Evolutionary conservation across 2,888 invertebrate genomes (phyloP).

Genomic region (Zaprionus obscuricornis): DNA sequence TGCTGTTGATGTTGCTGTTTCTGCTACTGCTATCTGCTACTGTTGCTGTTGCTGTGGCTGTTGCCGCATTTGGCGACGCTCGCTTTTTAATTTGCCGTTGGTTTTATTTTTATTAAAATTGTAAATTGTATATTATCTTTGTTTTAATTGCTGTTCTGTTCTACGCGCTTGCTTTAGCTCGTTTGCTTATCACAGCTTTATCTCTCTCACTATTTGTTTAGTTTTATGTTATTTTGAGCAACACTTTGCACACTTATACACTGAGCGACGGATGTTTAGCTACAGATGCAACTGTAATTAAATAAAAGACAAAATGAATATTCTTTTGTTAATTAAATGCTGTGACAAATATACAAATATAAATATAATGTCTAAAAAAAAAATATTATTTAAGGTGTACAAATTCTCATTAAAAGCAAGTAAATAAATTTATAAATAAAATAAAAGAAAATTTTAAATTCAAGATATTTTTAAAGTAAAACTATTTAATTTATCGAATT

Average conservation of each 20-base stretch:
- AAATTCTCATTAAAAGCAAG: too few species aligned
- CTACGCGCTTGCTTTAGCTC: slow-evolving; percentile 14
- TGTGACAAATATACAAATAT: slow-evolving; percentile 1
- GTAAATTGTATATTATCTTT: slow-evolving; percentile 73
- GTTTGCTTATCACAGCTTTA: slow-evolving; percentile 71
- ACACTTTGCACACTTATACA: slow-evolving; percentile 27
- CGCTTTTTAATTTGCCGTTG: slow-evolving; percentile 67
- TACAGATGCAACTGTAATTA: slow-evolving; percentile 60
- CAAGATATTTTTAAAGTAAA: too few species aligned
- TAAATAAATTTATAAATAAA: too few species aligned
- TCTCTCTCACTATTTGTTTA: slow-evolving; percentile 37
- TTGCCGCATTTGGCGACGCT: slow-evolving; percentile 61
- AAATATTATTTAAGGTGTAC: too few species aligned
- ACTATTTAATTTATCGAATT: too few species aligned
- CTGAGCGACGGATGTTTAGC: slow-evolving; percentile 4
- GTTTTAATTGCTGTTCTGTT: slow-evolving; percentile 34
- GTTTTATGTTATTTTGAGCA: slow-evolving; percentile 4
- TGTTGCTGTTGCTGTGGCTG: neutral
- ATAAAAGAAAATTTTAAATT: too few species aligned
- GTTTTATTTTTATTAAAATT: slow-evolving; percentile 74
- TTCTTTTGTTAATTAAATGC: slow-evolving; percentile 39
- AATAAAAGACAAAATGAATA: slow-evolving; percentile 29
- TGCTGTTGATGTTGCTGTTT: slow-evolving; percentile 14
- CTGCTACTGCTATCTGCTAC: neutral
- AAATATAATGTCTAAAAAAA: too few species aligned